Conservation (phyloP, 2,888 invertebrate genomes). For the Tetranychus piercei region DNA sequence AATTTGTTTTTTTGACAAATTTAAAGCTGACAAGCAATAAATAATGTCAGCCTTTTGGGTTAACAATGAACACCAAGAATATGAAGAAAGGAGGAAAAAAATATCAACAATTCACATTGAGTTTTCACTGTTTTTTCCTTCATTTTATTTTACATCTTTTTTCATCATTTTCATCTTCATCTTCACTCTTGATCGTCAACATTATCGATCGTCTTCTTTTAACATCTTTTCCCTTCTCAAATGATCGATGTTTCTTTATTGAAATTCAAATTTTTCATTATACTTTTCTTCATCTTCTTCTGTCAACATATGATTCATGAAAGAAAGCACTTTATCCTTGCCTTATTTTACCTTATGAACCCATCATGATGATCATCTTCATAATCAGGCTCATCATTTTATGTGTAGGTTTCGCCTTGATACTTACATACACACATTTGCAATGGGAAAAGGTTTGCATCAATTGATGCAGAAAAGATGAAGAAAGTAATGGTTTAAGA, state of each 20-base stretch:
- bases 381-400: background rate
- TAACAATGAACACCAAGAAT: too few species aligned
- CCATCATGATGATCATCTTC: background rate
- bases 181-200: background rate
- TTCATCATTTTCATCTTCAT: background rate
- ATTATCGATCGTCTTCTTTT: background rate
- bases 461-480: background rate
- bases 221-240: background rate
- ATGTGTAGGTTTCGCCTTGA: too few species aligned
- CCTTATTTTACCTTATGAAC: background rate
- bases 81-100: too few species aligned
- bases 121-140: background rate
- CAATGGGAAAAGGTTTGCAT: background rate
- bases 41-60: background rate
- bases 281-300: background rate
- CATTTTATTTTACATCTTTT: background rate
- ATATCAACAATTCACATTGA: background rate
- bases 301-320: background rate
- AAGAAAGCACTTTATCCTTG: background rate
- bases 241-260: background rate
- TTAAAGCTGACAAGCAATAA: background rate
- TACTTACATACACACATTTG: too few species aligned
- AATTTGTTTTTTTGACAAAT: background rate
- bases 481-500: background rate
- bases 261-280: background rate